These are phyloP conservation scores for Ectemnius cavifrons DNA, from an alignment of 2,888 invertebrate species.

Conservation along the genomic window DNA sequence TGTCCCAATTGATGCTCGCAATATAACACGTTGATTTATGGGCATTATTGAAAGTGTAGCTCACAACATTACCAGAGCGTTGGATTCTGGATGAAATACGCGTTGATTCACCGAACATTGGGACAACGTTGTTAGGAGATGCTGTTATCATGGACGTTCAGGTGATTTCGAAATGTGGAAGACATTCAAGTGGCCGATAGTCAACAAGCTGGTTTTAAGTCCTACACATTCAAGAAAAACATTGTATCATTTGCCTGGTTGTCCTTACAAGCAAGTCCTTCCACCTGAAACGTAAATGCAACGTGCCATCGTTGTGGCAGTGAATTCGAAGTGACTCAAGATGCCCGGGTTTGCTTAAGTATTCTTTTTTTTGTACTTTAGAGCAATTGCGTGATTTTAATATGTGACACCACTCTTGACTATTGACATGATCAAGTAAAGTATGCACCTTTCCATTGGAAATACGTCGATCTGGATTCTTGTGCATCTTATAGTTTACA, in stretches of 20 bases:
- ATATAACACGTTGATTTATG: constrained; percentile 54
- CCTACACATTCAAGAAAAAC: constrained; percentile 38
- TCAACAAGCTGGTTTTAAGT: constrained; percentile 62
- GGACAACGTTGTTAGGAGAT: constrained; percentile 13
- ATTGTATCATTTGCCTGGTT: constrained; percentile 59
- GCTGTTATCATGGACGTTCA: constrained; percentile 48
- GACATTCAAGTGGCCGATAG: constrained; percentile 57
- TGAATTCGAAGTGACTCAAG: constrained; percentile 20
- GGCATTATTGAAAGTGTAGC: constrained; percentile 54
- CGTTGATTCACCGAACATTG: constrained; percentile 21
- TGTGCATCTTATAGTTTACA: constrained; percentile 11
- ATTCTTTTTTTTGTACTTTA: constrained; percentile 16
- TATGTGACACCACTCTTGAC: constrained; percentile 38
- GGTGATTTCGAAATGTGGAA: constrained; percentile 51
- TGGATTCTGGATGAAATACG: neutral
- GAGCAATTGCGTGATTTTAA: constrained; percentile 43
- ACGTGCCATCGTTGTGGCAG: constrained; percentile 41
- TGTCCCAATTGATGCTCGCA: constrained; percentile 32
- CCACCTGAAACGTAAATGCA: constrained; percentile 43
- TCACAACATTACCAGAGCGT: constrained; percentile 15
- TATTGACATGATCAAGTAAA: neutral
- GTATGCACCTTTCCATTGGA: neutral
- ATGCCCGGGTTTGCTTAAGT: constrained; percentile 11
- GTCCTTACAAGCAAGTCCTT: constrained; percentile 47
- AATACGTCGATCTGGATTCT: neutral